Evolutionary conservation across 2,113 vertebrate species (phyloP).

Genomic region (Urocolius indicus): DNA sequence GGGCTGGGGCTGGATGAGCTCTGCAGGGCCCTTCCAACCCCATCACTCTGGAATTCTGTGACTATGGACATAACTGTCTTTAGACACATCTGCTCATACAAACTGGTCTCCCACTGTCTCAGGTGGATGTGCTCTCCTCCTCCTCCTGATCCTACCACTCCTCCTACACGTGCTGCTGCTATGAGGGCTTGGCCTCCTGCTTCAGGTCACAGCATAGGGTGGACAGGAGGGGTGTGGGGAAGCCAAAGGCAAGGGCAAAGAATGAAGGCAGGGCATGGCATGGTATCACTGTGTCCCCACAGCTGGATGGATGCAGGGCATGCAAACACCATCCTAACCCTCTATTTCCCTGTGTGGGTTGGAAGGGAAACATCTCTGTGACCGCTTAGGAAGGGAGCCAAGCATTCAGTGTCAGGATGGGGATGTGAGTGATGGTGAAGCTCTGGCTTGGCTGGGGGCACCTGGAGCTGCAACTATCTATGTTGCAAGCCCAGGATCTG

Average conservation of each 20-base stretch:
- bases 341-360: background rate
- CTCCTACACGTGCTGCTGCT: rapidly evolving
- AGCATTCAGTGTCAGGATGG: background rate
- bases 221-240: background rate
- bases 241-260: rapidly evolving
- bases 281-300: too few species aligned
- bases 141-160: background rate
- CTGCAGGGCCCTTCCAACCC: too few species aligned
- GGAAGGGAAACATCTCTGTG: background rate
- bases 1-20: too few species aligned
- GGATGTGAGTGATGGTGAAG: background rate
- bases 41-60: too few species aligned
- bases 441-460: background rate
- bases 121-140: background rate
- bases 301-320: background rate
- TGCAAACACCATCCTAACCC: background rate
- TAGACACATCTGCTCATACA: background rate
- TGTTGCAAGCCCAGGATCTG: too few species aligned
- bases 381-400: background rate
- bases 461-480: background rate
- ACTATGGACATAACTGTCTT: background rate
- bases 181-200: rapidly evolving
- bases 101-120: background rate
- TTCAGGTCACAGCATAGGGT: background rate
- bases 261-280: background rate